Percentiles rank a stretch among this genome's conserved stretches.
Conservation (phyloP, 2,113 vertebrate species). For the Mormyrus iriodes region DNA sequence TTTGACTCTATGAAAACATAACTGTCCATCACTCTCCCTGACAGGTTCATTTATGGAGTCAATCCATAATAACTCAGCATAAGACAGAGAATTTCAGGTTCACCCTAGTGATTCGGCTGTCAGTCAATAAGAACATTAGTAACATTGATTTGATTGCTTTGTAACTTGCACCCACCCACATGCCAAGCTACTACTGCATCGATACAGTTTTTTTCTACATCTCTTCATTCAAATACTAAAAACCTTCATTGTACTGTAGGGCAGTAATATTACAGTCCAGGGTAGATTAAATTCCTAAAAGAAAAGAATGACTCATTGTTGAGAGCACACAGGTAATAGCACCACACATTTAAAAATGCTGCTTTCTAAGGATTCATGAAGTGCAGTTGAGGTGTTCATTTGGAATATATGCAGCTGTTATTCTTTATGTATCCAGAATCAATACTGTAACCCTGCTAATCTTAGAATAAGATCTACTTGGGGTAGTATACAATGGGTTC, state of each 20-base stretch:
- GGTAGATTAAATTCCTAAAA: background rate
- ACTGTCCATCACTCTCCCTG: conserved; percentile 11
- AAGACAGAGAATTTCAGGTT: background rate
- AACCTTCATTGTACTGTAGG: background rate
- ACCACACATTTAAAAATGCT: background rate
- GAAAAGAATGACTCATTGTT: background rate
- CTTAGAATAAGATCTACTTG: background rate
- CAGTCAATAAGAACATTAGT: conserved; percentile 8
- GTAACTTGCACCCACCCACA: background rate
- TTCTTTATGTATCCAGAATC: background rate
- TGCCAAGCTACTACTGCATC: background rate
- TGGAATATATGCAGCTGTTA: background rate
- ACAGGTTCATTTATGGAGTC: background rate
- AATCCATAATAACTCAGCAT: background rate
- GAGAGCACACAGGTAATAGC: background rate
- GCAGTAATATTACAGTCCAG: background rate
- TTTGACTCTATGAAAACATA: conserved; percentile 6
- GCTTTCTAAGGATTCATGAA: background rate
- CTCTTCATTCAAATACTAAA: background rate
- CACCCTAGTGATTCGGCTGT: background rate
- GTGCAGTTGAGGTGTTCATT: background rate
- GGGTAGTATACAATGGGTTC: background rate
- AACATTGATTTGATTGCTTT: background rate
- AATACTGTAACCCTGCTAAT: background rate
- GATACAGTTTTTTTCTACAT: background rate